A percentile compares a stretch with the other conserved stretches of the same genome.
These are phyloP conservation scores for Diplodus puntazzo DNA, from an alignment of 2,797 vertebrate genomes.

Conservation along the genomic window DNA sequence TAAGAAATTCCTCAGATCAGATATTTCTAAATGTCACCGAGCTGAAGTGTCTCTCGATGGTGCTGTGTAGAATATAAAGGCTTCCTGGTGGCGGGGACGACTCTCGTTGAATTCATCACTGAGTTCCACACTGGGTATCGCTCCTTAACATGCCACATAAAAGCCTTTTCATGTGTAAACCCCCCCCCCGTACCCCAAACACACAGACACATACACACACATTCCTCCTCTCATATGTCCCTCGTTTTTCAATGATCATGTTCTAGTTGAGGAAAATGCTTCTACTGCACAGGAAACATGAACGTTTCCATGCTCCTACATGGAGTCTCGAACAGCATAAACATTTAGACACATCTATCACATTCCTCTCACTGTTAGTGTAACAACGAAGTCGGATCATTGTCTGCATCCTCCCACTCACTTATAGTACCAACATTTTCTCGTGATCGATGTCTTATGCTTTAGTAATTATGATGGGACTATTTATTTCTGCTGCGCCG, in stretches of 20 bases:
- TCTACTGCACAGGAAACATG: slow-evolving; percentile 44
- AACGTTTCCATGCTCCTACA: slow-evolving; percentile 8
- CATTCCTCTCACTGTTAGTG: slow-evolving; percentile 25
- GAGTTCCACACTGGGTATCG: slow-evolving; percentile 30
- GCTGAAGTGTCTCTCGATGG: slow-evolving; percentile 65
- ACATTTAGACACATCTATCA: slow-evolving; percentile 39
- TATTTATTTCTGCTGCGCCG: slow-evolving; percentile 14
- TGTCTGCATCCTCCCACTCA: slow-evolving; percentile 12
- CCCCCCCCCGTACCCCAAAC: too few relatives aligned
- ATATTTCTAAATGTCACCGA: slow-evolving; percentile 85
- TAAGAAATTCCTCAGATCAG: slow-evolving; percentile 82
- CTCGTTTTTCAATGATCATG: slow-evolving; percentile 32
- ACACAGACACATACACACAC: not conserved
- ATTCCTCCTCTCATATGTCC: slow-evolving; percentile 19
- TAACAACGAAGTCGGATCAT: slow-evolving; percentile 8
- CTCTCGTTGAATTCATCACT: slow-evolving; percentile 17
- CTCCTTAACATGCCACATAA: slow-evolving; percentile 47
- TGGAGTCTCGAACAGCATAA: slow-evolving; percentile 38
- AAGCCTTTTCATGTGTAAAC: slow-evolving; percentile 42
- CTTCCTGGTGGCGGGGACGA: slow-evolving; percentile 22
- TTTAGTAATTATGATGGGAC: slow-evolving; percentile 14
- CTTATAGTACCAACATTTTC: slow-evolving; percentile 17
- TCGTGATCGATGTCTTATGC: slow-evolving; percentile 22
- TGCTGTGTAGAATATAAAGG: slow-evolving; percentile 68
- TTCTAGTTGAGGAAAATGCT: slow-evolving; percentile 53